Percentiles rank a stretch among this genome's conserved stretches.
These are phyloP conservation scores for Thalassarche chlororhynchos DNA, from an alignment of 2,113 vertebrate species.

Conservation along the genomic window DNA sequence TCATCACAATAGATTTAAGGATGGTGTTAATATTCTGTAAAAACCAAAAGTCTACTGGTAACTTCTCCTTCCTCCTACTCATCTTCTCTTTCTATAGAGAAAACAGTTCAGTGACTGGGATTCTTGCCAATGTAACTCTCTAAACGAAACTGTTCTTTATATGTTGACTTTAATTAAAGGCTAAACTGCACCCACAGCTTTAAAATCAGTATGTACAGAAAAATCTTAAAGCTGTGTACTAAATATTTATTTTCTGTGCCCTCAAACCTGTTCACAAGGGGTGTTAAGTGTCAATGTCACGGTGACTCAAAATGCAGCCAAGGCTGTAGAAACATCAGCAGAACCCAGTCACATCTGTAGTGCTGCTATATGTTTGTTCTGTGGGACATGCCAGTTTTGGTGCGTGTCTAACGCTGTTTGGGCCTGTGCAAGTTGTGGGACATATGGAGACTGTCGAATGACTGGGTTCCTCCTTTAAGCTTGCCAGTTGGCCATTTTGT, in stretches of 20 bases:
- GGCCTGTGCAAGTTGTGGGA: neutral
- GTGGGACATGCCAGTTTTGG: neutral
- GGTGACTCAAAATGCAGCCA: neutral
- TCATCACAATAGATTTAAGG: neutral
- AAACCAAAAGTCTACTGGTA: neutral
- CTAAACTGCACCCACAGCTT: neutral
- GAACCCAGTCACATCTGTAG: neutral
- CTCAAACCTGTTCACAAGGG: neutral
- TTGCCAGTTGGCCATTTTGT: constrained; percentile 10
- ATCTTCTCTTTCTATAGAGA: neutral
- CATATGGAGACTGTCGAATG: neutral
- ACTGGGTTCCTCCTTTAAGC: constrained; percentile 14
- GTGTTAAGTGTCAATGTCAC: neutral
- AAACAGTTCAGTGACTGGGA: neutral
- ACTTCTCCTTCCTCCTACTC: neutral
- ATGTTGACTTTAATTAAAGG: neutral
- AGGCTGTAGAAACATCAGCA: neutral
- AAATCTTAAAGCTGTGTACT: neutral
- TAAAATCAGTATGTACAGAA: neutral
- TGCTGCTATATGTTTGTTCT: neutral
- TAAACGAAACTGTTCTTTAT: neutral
- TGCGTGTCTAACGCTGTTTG: neutral
- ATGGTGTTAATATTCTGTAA: neutral
- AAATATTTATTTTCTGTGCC: neutral
- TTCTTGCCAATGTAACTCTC: neutral